phyloP scores from a whole-genome alignment of 2,888 invertebrate genomes.

The Protonemura montana region DNA sequence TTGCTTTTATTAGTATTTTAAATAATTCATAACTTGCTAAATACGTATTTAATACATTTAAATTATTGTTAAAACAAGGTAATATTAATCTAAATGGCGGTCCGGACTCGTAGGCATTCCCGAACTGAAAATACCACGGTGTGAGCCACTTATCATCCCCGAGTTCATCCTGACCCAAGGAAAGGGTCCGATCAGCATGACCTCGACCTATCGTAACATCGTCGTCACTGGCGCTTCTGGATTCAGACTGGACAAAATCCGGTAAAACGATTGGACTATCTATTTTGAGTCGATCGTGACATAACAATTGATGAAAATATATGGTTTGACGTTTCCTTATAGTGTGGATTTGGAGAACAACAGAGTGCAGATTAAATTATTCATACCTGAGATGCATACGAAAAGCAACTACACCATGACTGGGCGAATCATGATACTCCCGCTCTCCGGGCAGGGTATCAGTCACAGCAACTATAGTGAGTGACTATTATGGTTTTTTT shows the following conservation, averaged over 20 bases:
- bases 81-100: conserved; percentile 1
- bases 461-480: conserved; percentile 75
- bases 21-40: no score
- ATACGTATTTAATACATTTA: no score
- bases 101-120: conserved; percentile 63
- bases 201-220: conserved; percentile 71
- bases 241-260: conserved; percentile 61
- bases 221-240: conserved; percentile 70
- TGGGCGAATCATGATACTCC: conserved; percentile 77
- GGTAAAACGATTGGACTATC: conserved; percentile 23
- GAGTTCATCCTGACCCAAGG: conserved; percentile 74
- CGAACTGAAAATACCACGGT: conserved; percentile 71
- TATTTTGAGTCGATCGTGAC: background rate
- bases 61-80: no score
- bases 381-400: conserved; percentile 71
- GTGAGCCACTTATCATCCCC: conserved; percentile 75
- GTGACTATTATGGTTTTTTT: conserved; percentile 54
- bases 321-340: conserved; percentile 40
- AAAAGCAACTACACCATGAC: conserved; percentile 71
- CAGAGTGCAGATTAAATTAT: conserved; percentile 67
- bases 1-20: no score
- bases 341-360: conserved; percentile 67
- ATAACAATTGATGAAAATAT: background rate
- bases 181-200: conserved; percentile 72
- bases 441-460: conserved; percentile 72